phyloP scores from a whole-genome alignment of 37 sponge, comb jelly and placozoan genomes.

The Bolinopsis microptera region DNA sequence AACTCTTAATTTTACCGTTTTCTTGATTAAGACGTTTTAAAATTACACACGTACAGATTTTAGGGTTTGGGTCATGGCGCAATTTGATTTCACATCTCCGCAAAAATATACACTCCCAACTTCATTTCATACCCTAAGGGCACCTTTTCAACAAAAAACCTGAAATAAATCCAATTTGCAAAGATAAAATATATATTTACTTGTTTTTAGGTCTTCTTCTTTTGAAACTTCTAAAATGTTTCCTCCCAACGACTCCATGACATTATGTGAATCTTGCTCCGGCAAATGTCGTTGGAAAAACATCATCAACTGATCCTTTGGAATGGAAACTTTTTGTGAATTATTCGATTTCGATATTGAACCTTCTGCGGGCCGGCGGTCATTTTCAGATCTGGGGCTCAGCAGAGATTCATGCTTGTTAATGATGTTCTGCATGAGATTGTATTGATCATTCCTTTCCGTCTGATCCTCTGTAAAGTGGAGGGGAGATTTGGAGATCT shows the following conservation, averaged over 20 bases:
- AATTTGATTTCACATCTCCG: no score
- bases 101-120: no score
- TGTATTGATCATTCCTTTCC: background rate
- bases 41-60: no score
- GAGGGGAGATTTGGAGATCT: constrained; percentile 46
- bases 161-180: no score
- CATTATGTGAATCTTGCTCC: background rate
- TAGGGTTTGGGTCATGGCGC: no score
- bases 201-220: background rate
- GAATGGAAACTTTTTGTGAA: background rate
- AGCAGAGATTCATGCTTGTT: background rate
- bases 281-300: constrained; percentile 31
- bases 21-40: no score
- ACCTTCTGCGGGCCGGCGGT: background rate
- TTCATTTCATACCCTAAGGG: no score
- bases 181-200: no score
- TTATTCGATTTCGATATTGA: background rate
- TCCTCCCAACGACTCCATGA: background rate
- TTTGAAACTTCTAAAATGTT: background rate
- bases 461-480: background rate
- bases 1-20: no score
- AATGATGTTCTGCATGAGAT: background rate
- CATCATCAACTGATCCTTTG: background rate
- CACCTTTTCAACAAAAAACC: no score
- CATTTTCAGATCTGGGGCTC: background rate